These are phyloP conservation scores for Galago senegalensis DNA, from an alignment of 2,797 vertebrate species.

Conservation along the genomic window DNA sequence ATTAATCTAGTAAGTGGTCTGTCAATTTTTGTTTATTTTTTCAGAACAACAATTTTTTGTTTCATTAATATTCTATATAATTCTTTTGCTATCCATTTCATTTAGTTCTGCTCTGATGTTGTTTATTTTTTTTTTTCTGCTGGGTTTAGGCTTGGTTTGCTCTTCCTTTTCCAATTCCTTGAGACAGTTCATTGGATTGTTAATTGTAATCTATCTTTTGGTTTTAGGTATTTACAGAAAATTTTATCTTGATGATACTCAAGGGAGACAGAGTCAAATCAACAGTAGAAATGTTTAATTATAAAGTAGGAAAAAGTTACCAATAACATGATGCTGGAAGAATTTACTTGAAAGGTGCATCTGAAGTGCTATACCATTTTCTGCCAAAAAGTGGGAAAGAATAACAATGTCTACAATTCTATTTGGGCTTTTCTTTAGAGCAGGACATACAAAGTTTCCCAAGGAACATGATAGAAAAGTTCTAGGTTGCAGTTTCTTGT, in stretches of 20 bases:
- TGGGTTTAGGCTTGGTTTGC: too few relatives aligned
- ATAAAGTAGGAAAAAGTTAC: neutral
- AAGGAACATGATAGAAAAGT: neutral
- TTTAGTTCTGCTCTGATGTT: too few relatives aligned
- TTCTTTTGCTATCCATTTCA: too few relatives aligned
- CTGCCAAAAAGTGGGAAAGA: neutral
- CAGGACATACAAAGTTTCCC: neutral
- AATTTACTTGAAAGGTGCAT: neutral
- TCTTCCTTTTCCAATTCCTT: too few relatives aligned
- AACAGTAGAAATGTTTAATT: neutral
- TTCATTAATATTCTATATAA: too few relatives aligned
- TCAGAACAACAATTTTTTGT: too few relatives aligned
- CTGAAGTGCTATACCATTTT: neutral
- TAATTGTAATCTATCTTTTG: too few relatives aligned
- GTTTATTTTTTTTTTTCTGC: too few relatives aligned
- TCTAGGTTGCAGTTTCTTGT: neutral
- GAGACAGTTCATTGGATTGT: too few relatives aligned
- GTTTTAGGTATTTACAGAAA: too few relatives aligned
- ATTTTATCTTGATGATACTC: neutral
- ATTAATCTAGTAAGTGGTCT: too few relatives aligned
- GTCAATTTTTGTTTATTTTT: too few relatives aligned
- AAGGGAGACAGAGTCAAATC: neutral
- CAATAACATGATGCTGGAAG: neutral
- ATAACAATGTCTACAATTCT: neutral
- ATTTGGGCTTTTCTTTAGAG: neutral